Conservation (phyloP, 2,797 vertebrate species). For the Ctenopoma multispine region DNA sequence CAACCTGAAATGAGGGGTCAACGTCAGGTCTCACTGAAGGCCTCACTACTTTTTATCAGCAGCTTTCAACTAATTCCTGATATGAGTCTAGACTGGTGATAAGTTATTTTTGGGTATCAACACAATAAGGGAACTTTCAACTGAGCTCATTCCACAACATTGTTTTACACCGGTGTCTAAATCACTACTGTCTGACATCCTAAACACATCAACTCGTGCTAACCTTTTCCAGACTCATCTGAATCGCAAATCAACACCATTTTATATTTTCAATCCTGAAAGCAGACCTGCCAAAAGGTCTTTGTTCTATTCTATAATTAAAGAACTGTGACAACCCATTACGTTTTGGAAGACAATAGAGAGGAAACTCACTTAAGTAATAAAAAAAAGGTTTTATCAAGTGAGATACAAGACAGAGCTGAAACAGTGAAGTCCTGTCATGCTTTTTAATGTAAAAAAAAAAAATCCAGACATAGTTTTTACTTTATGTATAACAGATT, state of each 20-base stretch:
- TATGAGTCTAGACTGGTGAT: conserved; percentile 38
- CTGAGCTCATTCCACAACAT: not conserved
- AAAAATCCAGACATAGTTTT: conserved; percentile 13
- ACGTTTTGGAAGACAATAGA: conserved; percentile 53
- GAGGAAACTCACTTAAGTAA: conserved; percentile 63
- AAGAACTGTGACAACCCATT: conserved; percentile 41
- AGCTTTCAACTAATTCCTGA: conserved; percentile 12
- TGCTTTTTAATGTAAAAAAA: conserved; percentile 45
- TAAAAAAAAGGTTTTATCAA: conserved; percentile 47
- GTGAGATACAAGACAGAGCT: conserved; percentile 30
- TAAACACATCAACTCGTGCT: not conserved
- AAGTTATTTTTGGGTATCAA: conserved; percentile 10
- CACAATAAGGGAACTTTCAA: conserved; percentile 9
- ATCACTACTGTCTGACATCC: not conserved
- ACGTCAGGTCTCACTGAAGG: conserved; percentile 1
- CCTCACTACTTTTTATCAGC: conserved; percentile 22
- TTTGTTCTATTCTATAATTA: conserved; percentile 65
- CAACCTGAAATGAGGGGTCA: conserved; percentile 26
- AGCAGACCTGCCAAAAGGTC: conserved; percentile 25
- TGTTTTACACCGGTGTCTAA: not conserved
- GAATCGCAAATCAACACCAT: too few relatives aligned
- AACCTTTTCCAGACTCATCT: too few relatives aligned
- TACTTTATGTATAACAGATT: conserved; percentile 37
- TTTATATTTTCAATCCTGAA: not conserved
- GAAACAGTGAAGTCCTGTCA: conserved; percentile 39